Evolutionary conservation across 2,888 invertebrate genomes (phyloP).

Genomic region (Clusia tigrina): DNA sequence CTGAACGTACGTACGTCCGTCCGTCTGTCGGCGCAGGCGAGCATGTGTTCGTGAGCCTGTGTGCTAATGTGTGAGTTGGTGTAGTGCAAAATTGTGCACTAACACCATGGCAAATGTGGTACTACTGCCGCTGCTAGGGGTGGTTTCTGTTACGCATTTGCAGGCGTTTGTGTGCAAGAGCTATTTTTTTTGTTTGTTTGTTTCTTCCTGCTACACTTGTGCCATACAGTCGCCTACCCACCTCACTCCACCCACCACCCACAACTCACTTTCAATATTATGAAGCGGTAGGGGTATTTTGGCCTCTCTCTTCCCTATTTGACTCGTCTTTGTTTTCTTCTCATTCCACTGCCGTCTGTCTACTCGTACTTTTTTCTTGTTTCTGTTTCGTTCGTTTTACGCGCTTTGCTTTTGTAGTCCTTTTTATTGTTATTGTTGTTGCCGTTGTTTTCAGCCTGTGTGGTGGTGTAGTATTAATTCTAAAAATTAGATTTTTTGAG

Average conservation of each 20-base stretch:
- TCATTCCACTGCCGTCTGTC: not conserved
- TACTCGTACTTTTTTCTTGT: not conserved
- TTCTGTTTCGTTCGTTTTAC: constrained; percentile 1
- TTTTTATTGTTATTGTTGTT: not conserved
- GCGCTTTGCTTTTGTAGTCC: not conserved
- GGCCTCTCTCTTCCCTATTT: not conserved
- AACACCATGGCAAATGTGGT: not conserved
- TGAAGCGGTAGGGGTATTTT: constrained; percentile 1
- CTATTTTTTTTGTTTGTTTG: not conserved
- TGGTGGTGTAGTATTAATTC: no score
- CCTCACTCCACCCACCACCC: no score
- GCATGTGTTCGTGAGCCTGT: not conserved
- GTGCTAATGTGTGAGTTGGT: constrained; percentile 12
- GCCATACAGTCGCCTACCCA: not conserved
- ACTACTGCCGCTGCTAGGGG: not conserved
- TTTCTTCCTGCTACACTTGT: not conserved
- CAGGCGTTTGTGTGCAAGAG: not conserved
- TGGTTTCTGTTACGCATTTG: not conserved
- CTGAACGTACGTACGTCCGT: no score
- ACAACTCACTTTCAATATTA: no score
- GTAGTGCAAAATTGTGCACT: constrained; percentile 5
- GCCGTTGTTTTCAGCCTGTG: no score
- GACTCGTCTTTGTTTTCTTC: not conserved
- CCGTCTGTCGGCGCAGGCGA: not conserved
- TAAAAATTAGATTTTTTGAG: no score